Evolutionary conservation across 2,113 vertebrate species (phyloP).

Genomic region (Triplophysa siluroides): DNA sequence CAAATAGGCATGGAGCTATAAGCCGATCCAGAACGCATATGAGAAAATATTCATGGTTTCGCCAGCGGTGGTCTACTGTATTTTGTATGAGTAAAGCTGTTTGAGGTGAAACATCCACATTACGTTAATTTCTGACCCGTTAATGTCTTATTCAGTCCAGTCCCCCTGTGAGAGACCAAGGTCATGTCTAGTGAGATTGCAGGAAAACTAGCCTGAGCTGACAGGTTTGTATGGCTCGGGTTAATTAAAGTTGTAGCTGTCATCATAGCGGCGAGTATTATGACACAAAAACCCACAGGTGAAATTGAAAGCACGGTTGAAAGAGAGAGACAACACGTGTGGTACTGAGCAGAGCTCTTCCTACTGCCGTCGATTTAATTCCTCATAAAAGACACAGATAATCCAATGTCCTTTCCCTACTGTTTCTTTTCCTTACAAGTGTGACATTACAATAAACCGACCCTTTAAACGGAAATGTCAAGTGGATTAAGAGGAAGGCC

Average conservation of each 20-base stretch:
- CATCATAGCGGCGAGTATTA: conserved; percentile 7
- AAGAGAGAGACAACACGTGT: neutral
- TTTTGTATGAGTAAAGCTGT: neutral
- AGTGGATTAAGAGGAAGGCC: conserved; percentile 45
- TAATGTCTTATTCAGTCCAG: neutral
- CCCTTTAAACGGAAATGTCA: conserved; percentile 48
- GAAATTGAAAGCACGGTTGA: neutral
- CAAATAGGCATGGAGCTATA: conserved; percentile 5
- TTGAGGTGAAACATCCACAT: neutral
- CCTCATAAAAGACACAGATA: neutral
- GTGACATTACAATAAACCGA: conserved; percentile 34
- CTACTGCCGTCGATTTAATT: neutral
- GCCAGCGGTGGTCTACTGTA: neutral
- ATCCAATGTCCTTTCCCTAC: conserved; percentile 20
- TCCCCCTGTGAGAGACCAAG: neutral
- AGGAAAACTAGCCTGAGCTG: neutral
- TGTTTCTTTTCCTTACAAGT: conserved; percentile 24
- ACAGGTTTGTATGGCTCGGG: neutral
- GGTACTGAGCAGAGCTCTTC: too few species aligned
- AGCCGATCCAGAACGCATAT: neutral
- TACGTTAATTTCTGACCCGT: neutral
- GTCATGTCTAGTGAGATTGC: neutral
- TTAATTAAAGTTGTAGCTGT: conserved; percentile 20
- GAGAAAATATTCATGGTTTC: neutral
- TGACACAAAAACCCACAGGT: neutral